Conservation (phyloP, 2,797 vertebrate genomes). For the Cyprinodon diabolis region DNA sequence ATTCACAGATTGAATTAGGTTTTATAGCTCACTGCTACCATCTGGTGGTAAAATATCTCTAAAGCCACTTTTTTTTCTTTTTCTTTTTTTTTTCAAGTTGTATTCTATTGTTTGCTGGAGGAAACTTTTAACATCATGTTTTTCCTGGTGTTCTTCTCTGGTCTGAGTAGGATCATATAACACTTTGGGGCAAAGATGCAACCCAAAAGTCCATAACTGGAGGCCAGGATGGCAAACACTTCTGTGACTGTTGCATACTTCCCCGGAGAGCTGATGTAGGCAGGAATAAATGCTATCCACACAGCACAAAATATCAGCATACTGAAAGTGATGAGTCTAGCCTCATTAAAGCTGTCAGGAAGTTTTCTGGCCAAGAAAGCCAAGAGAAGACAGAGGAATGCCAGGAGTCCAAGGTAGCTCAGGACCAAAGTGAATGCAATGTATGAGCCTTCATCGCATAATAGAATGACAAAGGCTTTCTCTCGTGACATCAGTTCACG, state of each 20-base stretch:
- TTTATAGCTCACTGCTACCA: slow-evolving; percentile 53
- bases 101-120: slow-evolving; percentile 39
- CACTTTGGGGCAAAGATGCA: slow-evolving; percentile 82
- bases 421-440: slow-evolving; percentile 76
- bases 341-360: slow-evolving; percentile 83
- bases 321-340: slow-evolving; percentile 84
- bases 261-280: slow-evolving; percentile 83
- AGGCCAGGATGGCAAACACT: slow-evolving; percentile 84
- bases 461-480: slow-evolving; percentile 76
- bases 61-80: background rate
- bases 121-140: slow-evolving; percentile 66
- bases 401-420: slow-evolving; percentile 82
- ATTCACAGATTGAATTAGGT: background rate
- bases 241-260: slow-evolving; percentile 82
- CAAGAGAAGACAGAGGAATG: slow-evolving; percentile 78
- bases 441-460: slow-evolving; percentile 79
- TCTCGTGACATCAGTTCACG: slow-evolving; percentile 68
- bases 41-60: slow-evolving; percentile 53
- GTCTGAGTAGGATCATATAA: slow-evolving; percentile 75
- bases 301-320: slow-evolving; percentile 85
- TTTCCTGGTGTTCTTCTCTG: slow-evolving; percentile 75
- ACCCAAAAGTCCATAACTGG: slow-evolving; percentile 81
- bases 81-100: background rate
- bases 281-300: slow-evolving; percentile 82
- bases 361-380: slow-evolving; percentile 83